phyloP scores from a whole-genome alignment of 2,888 invertebrate species.

The Sthenelais limicola region DNA sequence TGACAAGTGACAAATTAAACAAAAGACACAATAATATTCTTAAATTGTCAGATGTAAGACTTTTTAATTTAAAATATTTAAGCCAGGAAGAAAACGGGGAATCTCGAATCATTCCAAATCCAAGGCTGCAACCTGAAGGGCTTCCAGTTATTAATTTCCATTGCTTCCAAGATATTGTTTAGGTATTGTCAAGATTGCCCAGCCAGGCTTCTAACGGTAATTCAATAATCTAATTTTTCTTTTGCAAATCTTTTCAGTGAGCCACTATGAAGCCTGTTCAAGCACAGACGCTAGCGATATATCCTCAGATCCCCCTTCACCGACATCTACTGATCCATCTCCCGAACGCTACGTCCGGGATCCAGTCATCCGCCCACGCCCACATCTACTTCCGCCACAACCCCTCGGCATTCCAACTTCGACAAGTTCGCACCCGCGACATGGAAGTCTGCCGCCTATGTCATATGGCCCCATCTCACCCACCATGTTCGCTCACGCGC shows the following conservation, averaged over 20 bases:
- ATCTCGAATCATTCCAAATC: too few species aligned
- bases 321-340: constrained; percentile 28
- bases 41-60: too few species aligned
- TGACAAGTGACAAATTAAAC: too few species aligned
- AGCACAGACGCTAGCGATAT: constrained; percentile 29
- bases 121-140: too few species aligned
- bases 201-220: too few species aligned
- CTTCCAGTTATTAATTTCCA: too few species aligned
- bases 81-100: too few species aligned
- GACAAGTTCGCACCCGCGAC: constrained; percentile 15
- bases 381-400: constrained; percentile 21
- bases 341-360: constrained; percentile 32
- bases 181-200: too few species aligned
- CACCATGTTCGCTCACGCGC: constrained; percentile 29
- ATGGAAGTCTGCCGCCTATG: constrained; percentile 24
- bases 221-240: neutral
- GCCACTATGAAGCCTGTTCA: neutral
- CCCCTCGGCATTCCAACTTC: too few species aligned
- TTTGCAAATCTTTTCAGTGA: constrained; percentile 6
- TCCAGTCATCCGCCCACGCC: constrained; percentile 19
- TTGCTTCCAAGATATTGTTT: too few species aligned
- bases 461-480: constrained; percentile 28
- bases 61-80: too few species aligned
- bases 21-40: too few species aligned
- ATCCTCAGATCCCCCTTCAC: constrained; percentile 24